A percentile compares a stretch with the other conserved stretches of the same genome.
Evolutionary conservation across 1,140 invertebrate species (phyloP).

Genomic region (Atta texana): DNA sequence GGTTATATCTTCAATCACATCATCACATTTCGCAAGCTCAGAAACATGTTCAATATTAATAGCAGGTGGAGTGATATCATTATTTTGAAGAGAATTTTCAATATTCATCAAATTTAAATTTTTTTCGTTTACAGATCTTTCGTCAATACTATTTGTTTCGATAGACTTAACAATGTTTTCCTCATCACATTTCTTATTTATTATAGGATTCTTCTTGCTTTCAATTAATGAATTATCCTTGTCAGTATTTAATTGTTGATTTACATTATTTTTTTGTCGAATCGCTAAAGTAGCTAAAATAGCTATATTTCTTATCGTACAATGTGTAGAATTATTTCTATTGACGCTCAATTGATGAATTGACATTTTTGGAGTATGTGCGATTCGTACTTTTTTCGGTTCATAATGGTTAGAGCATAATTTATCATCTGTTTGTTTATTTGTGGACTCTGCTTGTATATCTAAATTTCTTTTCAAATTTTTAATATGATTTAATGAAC

Average conservation of each 20-base stretch:
- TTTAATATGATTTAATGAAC: background rate
- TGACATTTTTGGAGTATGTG: constrained; percentile 66
- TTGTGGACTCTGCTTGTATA: background rate
- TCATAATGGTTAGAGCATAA: constrained; percentile 6
- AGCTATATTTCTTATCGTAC: background rate
- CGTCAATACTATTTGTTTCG: background rate
- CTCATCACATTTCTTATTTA: constrained; percentile 7
- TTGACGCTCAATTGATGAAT: background rate
- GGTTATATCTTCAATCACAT: background rate
- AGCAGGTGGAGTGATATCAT: background rate
- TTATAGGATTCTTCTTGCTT: background rate
- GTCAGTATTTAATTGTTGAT: background rate
- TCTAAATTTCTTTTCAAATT: background rate
- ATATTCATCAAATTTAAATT: background rate
- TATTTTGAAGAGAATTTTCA: background rate
- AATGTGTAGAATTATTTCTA: background rate
- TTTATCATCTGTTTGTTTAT: background rate
- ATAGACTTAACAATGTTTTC: background rate
- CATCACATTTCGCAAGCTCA: background rate
- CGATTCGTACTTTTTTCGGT: constrained; percentile 72
- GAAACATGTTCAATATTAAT: background rate
- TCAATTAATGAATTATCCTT: background rate
- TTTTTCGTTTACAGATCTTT: background rate
- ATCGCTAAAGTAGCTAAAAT: background rate
- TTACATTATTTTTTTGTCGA: background rate